These are phyloP conservation scores for Drosophila azteca DNA, from an alignment of 1,140 invertebrate species.

Conservation along the genomic window DNA sequence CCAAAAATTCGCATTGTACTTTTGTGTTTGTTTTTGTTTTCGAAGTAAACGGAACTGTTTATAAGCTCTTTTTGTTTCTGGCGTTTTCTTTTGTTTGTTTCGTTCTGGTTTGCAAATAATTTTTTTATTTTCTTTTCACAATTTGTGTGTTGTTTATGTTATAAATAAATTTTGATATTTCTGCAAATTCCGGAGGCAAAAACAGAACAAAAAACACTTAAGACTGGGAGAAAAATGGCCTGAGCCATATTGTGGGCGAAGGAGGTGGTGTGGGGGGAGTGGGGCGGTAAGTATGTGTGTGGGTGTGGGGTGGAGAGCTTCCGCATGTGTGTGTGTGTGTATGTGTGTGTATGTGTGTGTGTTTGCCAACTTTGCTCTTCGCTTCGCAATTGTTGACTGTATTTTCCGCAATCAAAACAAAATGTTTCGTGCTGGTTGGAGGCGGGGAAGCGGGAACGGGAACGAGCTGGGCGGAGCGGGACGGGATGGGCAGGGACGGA, in stretches of 20 bases:
- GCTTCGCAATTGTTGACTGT: conserved; percentile 57
- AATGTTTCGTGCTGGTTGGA: conserved; percentile 18
- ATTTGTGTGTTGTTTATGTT: conserved; percentile 74
- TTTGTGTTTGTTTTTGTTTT: conserved; percentile 1
- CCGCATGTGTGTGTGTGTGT: conserved; percentile 7
- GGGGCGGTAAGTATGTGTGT: not conserved
- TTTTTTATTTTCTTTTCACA: conserved; percentile 29
- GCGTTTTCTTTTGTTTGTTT: conserved; percentile 53
- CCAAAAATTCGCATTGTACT: conserved; percentile 27
- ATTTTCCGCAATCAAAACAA: conserved; percentile 54
- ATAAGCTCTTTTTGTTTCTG: conserved; percentile 26
- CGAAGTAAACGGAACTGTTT: conserved; percentile 36
- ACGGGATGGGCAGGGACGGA: not conserved
- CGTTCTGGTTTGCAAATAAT: conserved; percentile 35
- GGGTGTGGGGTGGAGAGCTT: not conserved
- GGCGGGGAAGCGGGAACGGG: not conserved
- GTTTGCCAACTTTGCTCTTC: conserved; percentile 56
- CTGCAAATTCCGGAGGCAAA: conserved; percentile 52
- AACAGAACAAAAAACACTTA: conserved; percentile 27
- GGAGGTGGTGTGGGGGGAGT: not conserved
- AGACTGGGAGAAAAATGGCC: conserved; percentile 24
- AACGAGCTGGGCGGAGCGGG: not conserved
- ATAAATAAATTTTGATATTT: conserved; percentile 69
- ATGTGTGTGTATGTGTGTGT: conserved; percentile 4
- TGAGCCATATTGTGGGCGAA: not conserved